A percentile compares a stretch with the other conserved stretches of the same genome.
Conservation (phyloP, 2,797 vertebrate genomes). For the Falco biarmicus region DNA sequence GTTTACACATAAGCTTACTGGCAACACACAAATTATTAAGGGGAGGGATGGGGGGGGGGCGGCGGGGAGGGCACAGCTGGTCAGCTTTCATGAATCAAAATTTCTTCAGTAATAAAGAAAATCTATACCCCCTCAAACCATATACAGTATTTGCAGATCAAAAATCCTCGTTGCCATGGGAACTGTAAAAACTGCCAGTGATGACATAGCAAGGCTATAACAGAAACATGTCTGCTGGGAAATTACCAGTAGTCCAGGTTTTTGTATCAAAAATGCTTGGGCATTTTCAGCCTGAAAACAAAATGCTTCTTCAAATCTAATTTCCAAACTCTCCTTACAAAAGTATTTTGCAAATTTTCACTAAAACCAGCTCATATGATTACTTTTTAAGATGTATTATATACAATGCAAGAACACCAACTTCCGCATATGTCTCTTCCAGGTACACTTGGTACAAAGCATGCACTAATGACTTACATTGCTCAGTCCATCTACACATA, state of each 20-base stretch:
- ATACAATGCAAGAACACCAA: background rate
- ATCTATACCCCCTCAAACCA: conserved; percentile 56
- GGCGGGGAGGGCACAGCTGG: background rate
- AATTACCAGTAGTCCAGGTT: conserved; percentile 54
- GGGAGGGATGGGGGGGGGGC: background rate
- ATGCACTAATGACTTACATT: background rate
- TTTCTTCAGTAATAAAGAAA: conserved; percentile 51
- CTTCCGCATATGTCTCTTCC: background rate
- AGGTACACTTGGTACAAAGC: background rate
- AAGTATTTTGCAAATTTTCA: background rate
- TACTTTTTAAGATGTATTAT: background rate
- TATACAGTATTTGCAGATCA: conserved; percentile 54
- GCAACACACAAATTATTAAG: conserved; percentile 28
- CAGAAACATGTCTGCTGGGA: conserved; percentile 75
- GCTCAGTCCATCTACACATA: background rate
- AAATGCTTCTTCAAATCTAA: conserved; percentile 35
- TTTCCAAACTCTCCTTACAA: background rate
- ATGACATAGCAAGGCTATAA: conserved; percentile 68
- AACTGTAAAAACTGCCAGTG: conserved; percentile 73
- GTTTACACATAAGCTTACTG: background rate
- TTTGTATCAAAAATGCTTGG: conserved; percentile 22
- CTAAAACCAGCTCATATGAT: background rate
- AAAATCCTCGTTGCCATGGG: conserved; percentile 82
- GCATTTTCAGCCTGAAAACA: conserved; percentile 58
- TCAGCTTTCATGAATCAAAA: conserved; percentile 51